phyloP scores from a whole-genome alignment of 2,888 invertebrate genomes.

The Drosophila pseudotakahashii region DNA sequence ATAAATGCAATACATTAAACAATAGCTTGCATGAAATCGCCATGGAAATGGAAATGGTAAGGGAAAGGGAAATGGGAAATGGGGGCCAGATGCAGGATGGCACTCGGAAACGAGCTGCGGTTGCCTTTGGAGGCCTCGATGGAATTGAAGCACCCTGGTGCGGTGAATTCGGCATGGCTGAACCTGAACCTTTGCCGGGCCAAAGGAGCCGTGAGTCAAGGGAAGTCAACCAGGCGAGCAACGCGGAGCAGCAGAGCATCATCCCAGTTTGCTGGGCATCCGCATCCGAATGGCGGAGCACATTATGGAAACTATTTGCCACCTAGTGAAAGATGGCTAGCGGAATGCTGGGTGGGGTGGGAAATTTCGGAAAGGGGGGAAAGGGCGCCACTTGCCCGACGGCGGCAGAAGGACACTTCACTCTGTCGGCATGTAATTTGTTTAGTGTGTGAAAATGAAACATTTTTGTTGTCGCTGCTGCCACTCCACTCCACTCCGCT shows the following conservation, averaged over 20 bases:
- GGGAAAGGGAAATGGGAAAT: no score
- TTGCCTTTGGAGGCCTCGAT: not conserved
- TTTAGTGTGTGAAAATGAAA: slow-evolving; percentile 78
- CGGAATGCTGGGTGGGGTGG: slow-evolving; percentile 16
- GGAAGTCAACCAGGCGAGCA: slow-evolving; percentile 5
- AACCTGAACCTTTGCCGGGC: not conserved
- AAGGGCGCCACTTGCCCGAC: not conserved
- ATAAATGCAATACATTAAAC: not conserved
- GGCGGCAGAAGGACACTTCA: slow-evolving; percentile 43
- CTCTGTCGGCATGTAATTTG: slow-evolving; percentile 69
- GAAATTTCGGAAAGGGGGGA: not conserved
- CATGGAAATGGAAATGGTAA: not conserved
- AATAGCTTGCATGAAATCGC: not conserved
- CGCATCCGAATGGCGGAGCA: slow-evolving; percentile 5
- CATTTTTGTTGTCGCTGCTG: slow-evolving; percentile 59
- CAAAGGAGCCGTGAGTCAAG: not conserved
- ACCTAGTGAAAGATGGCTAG: slow-evolving; percentile 32
- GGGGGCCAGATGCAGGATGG: no score
- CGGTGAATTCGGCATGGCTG: slow-evolving; percentile 11
- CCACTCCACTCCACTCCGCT: not conserved
- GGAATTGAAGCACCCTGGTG: not conserved
- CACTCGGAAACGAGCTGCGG: no score
- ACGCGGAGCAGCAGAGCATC: not conserved
- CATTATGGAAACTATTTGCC: slow-evolving; percentile 49
- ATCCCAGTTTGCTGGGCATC: not conserved